phyloP scores from a whole-genome alignment of 2,888 invertebrate genomes.

The Pyrrhia umbra region DNA sequence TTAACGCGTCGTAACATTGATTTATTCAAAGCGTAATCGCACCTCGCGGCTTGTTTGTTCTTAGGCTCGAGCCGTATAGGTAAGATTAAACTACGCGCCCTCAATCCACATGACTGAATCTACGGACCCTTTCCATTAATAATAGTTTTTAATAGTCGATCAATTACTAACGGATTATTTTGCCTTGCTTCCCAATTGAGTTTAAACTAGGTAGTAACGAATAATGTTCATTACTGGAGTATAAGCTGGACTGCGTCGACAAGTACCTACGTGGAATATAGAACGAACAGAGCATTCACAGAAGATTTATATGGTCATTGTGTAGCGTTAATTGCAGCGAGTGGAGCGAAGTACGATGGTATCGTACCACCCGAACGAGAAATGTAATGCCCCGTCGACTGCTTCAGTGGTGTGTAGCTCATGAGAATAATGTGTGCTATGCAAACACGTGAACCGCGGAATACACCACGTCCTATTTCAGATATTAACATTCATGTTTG shows the following conservation, averaged over 20 bases:
- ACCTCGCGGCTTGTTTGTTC: constrained; percentile 89
- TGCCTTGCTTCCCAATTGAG: constrained; percentile 11
- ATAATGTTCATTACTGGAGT: constrained; percentile 61
- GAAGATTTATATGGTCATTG: constrained; percentile 89
- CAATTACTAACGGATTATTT: constrained; percentile 72
- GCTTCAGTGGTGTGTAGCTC: constrained; percentile 68
- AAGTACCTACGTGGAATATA: constrained; percentile 74
- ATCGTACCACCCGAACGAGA: constrained; percentile 83
- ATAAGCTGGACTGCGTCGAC: constrained; percentile 68
- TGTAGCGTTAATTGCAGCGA: constrained; percentile 88
- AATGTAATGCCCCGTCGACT: constrained; percentile 77
- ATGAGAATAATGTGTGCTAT: constrained; percentile 70
- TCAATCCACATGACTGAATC: constrained; percentile 72
- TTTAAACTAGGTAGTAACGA: constrained; percentile 25
- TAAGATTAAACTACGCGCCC: constrained; percentile 83
- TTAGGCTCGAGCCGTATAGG: constrained; percentile 87
- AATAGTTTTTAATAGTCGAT: constrained; percentile 61
- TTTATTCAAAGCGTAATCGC: constrained; percentile 89
- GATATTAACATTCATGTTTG: constrained; percentile 67
- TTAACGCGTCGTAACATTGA: constrained; percentile 90
- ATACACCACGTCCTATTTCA: constrained; percentile 62
- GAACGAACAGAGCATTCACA: constrained; percentile 82
- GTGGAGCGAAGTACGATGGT: constrained; percentile 85
- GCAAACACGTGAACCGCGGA: constrained; percentile 67
- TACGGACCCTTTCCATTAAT: constrained; percentile 72